Percentiles rank a stretch among this genome's conserved stretches.
phyloP scores from a whole-genome alignment of 2,797 vertebrate genomes.

The Manis crassicaudata region DNA sequence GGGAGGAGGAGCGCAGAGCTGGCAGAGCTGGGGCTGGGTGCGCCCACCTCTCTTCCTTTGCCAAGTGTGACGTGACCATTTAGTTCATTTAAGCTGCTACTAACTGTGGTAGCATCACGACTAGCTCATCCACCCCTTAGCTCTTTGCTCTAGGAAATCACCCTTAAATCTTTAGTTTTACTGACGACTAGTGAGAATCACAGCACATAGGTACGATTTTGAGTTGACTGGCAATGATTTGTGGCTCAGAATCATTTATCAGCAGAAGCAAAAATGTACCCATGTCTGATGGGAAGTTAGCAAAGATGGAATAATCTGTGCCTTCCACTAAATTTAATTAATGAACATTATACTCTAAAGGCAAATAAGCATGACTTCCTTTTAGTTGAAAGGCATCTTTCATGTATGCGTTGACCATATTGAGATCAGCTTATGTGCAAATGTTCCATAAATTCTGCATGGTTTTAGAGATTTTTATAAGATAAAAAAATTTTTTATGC shows the following conservation, averaged over 20 bases:
- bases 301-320: neutral
- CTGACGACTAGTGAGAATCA: constrained; percentile 25
- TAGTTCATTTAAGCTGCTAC: neutral
- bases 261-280: neutral
- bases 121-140: neutral
- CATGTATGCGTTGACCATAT: neutral
- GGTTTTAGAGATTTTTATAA: neutral
- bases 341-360: neutral
- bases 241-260: neutral
- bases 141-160: constrained; percentile 53
- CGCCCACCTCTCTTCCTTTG: neutral
- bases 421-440: neutral
- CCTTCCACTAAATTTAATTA: neutral
- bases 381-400: constrained; percentile 3
- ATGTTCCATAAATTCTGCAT: neutral
- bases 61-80: neutral
- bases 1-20: constrained; percentile 96
- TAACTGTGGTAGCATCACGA: constrained; percentile 37
- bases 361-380: neutral
- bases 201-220: neutral
- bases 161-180: constrained; percentile 49
- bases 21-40: constrained; percentile 93
- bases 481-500: neutral
- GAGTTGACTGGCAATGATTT: neutral
- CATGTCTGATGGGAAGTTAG: neutral